Evolutionary conservation across 2,113 vertebrate genomes (phyloP).

Genomic region (Eulacestoma nigropectus): DNA sequence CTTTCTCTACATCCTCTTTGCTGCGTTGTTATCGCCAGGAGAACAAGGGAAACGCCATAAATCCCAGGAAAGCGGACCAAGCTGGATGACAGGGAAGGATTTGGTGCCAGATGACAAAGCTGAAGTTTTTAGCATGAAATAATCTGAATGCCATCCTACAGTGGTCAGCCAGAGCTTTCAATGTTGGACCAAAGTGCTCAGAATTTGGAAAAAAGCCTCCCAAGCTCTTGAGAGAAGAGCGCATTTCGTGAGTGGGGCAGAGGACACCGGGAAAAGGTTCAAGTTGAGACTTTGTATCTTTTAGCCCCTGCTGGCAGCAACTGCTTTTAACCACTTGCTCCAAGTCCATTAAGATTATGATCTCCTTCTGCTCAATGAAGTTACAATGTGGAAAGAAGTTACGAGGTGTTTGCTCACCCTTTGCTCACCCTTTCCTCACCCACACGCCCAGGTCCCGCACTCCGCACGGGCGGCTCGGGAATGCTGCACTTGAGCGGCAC

Average conservation of each 20-base stretch:
- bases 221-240: not conserved
- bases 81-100: not conserved
- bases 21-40: not conserved
- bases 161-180: not conserved
- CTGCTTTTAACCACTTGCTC: fast-evolving
- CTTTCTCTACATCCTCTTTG: not conserved
- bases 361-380: not conserved
- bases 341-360: not conserved
- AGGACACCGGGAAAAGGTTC: not conserved
- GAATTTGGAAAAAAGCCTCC: not conserved
- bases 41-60: not conserved
- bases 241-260: fast-evolving
- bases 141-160: not conserved
- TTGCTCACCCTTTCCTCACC: not conserved
- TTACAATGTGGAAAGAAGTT: not conserved
- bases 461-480: not conserved
- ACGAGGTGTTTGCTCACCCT: not conserved
- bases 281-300: not conserved
- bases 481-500: fast-evolving
- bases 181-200: not conserved
- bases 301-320: not conserved
- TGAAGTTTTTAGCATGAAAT: not conserved
- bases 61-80: no score
- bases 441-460: not conserved
- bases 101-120: not conserved